Evolutionary conservation across 2,888 invertebrate species (phyloP).

Genomic region (Pyrocoelia pectoralis): DNA sequence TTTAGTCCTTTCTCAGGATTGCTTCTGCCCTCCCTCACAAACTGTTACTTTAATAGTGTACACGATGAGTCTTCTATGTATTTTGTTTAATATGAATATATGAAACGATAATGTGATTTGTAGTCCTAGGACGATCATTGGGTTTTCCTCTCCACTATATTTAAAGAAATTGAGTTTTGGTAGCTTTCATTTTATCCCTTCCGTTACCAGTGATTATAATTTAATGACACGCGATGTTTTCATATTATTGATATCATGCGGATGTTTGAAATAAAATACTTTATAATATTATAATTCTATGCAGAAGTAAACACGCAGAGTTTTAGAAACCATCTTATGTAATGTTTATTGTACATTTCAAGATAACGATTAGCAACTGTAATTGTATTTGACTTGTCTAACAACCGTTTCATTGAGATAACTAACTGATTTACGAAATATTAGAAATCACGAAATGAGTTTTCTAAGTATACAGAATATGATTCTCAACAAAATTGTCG

Average conservation of each 20-base stretch:
- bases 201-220: neutral
- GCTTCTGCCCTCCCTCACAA: too few species aligned
- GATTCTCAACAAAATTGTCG: constrained; percentile 11
- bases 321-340: neutral
- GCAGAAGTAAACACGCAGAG: neutral
- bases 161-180: too few species aligned
- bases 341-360: neutral
- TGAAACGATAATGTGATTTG: too few species aligned
- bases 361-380: neutral
- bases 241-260: constrained; percentile 5
- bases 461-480: neutral
- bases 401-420: neutral
- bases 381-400: neutral
- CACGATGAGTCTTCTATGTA: too few species aligned
- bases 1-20: too few species aligned
- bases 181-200: neutral
- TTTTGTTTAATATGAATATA: too few species aligned
- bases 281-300: neutral
- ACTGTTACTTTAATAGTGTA: too few species aligned
- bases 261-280: neutral
- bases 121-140: too few species aligned
- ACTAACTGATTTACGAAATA: neutral
- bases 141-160: too few species aligned
- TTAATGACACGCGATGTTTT: neutral
- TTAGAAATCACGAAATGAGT: neutral